Evolutionary conservation across 2,113 vertebrate genomes (phyloP), one percentile per base, ranked within the genome.

Genomic region (Lucifuga dentata): DNA sequence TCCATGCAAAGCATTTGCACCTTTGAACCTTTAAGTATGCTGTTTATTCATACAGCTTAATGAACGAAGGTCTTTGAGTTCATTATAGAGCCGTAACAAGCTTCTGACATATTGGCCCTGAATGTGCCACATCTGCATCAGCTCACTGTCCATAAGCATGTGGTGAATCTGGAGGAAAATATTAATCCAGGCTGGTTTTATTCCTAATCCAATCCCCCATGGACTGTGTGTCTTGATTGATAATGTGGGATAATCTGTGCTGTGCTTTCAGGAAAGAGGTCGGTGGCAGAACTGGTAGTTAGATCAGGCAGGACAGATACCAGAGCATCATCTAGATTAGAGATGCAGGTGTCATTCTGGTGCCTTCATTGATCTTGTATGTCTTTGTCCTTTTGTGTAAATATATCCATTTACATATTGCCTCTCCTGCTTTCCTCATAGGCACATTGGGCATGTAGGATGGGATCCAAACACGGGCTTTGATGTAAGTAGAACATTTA

Each of bases 391-490:
- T 35, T 43, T 20, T 3, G 4, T 5, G 20, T 53, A 29, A 12
- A 43, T 23, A 2, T 32, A 8, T 11, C 38, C n/a, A n/a, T 38
- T 76, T 23, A 48, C 29, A 7, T 33, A 17, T 24, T 21, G 1
- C 67, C 8, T 48, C 2, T 26, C 48, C 4, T 46, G 0, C 20
- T 24, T 63, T 23, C 44, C 35, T 58, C 35, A 51, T 61, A 99
- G 97, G 74, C 98, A 99, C 69, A 93, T 99, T 80, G 97, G 96
- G 55, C 98, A 99, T 76, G 97, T 99, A 71, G 98, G 98, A 72
- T 99, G 98, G 98, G 96, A 99, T 93, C 97, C 98, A 76, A 99
- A 98, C 87, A 99, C 97, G 59, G 98, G 98, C 73, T 99, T 99
- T 93, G 98, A 99, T 89, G 98, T 99, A 92, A 98, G 97, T 95